phyloP scores from a whole-genome alignment of 2,797 vertebrate genomes.

The Chelmon rostratus region DNA sequence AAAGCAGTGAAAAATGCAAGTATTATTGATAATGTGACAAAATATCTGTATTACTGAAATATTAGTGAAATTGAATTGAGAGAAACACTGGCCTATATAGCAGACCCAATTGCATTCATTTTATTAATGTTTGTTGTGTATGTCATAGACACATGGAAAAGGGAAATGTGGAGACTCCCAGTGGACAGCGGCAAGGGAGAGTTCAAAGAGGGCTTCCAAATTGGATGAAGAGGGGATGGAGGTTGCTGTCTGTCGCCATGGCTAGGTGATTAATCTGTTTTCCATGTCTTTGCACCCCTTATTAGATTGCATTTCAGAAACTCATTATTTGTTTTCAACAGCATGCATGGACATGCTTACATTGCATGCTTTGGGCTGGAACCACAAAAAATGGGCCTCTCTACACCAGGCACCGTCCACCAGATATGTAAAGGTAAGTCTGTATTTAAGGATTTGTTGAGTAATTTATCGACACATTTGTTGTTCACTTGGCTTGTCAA shows the following conservation, averaged over 20 bases:
- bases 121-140: not conserved
- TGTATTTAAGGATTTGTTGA: too few relatives aligned
- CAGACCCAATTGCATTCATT: not conserved
- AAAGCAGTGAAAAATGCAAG: not conserved
- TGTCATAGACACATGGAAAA: not conserved
- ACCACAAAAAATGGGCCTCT: not conserved
- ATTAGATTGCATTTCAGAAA: not conserved
- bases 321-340: not conserved
- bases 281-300: not conserved
- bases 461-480: not conserved
- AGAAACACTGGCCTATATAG: too few relatives aligned
- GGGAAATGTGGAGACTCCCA: not conserved
- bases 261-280: not conserved
- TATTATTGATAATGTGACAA: not conserved
- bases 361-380: not conserved
- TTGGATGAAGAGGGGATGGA: conserved; percentile 15
- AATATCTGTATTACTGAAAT: not conserved
- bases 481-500: too few relatives aligned
- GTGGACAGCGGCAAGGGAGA: not conserved
- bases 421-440: not conserved
- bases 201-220: not conserved
- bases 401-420: too few relatives aligned
- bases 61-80: not conserved
- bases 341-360: conserved; percentile 8
- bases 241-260: conserved; percentile 8